A percentile compares a stretch with the other conserved stretches of the same genome.
These are phyloP conservation scores for Eupithecia centaureata DNA, from an alignment of 2,888 invertebrate genomes.

Conservation along the genomic window DNA sequence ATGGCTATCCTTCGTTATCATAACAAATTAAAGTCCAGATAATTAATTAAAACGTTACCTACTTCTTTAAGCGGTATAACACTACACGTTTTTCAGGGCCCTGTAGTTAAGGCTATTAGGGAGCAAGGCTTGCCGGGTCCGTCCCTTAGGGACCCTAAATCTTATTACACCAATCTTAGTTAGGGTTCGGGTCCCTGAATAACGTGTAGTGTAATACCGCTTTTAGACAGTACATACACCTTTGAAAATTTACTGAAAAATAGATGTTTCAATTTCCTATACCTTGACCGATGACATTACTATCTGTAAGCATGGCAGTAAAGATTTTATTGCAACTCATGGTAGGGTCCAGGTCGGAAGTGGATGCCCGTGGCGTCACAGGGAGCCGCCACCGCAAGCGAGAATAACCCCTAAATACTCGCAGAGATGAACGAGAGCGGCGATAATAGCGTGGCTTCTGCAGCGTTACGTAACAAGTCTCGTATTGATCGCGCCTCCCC, in stretches of 20 bases:
- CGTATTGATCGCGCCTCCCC: slow-evolving; percentile 71
- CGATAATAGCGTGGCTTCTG: slow-evolving; percentile 47
- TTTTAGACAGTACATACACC: no score
- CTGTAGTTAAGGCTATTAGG: no score
- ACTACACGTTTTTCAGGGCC: no score
- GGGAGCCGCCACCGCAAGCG: slow-evolving; percentile 26
- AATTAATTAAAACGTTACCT: no score
- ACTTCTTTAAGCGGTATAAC: no score
- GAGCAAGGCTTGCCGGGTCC: no score
- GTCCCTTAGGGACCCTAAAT: no score
- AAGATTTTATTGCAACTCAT: slow-evolving; percentile 4
- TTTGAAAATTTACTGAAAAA: no score
- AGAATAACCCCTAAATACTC: slow-evolving; percentile 41
- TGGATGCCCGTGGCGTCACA: slow-evolving; percentile 44
- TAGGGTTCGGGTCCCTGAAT: no score
- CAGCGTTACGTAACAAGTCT: slow-evolving; percentile 69
- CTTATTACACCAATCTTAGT: no score
- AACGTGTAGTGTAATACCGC: no score
- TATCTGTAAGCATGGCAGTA: background rate
- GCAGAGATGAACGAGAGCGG: slow-evolving; percentile 31
- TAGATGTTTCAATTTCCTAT: background rate
- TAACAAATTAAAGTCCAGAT: background rate
- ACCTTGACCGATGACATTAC: background rate
- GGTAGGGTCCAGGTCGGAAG: slow-evolving; percentile 30
- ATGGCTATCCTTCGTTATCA: background rate